These are phyloP conservation scores for Antigone vipio DNA, from an alignment of 2,113 vertebrate genomes.

Conservation along the genomic window DNA sequence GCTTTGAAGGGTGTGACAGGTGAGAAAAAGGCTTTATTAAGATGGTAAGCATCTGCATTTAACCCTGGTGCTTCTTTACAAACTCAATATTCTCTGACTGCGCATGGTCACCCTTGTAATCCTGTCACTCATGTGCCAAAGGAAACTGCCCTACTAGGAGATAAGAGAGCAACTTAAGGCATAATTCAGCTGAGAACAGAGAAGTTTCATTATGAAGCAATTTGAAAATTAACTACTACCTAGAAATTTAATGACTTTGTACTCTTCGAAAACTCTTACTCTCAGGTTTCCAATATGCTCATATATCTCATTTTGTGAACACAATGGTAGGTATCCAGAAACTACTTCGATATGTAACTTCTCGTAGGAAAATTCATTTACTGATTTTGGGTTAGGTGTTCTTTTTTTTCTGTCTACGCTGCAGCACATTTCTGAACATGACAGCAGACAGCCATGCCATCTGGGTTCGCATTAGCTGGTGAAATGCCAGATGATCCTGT, in stretches of 20 bases:
- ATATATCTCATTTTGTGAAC: neutral
- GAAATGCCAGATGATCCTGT: neutral
- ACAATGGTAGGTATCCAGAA: neutral
- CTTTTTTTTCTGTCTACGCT: neutral
- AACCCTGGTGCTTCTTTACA: neutral
- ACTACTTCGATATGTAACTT: neutral
- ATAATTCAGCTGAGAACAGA: neutral
- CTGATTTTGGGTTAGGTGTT: neutral
- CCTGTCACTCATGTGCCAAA: neutral
- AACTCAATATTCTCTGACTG: neutral
- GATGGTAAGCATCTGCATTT: neutral
- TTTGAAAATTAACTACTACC: neutral
- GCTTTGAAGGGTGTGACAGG: neutral
- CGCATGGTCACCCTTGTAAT: neutral
- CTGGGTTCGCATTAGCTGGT: neutral
- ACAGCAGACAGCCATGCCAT: neutral
- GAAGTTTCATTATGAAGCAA: neutral
- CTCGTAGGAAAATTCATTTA: neutral
- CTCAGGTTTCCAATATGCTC: neutral
- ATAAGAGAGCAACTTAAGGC: neutral
- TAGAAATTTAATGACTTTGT: neutral
- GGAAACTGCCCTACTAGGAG: fast-evolving
- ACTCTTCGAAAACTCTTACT: neutral
- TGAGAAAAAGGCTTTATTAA: neutral
- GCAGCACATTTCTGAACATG: neutral